phyloP scores from a whole-genome alignment of 2,888 invertebrate species.

The Tinea pellionella region DNA sequence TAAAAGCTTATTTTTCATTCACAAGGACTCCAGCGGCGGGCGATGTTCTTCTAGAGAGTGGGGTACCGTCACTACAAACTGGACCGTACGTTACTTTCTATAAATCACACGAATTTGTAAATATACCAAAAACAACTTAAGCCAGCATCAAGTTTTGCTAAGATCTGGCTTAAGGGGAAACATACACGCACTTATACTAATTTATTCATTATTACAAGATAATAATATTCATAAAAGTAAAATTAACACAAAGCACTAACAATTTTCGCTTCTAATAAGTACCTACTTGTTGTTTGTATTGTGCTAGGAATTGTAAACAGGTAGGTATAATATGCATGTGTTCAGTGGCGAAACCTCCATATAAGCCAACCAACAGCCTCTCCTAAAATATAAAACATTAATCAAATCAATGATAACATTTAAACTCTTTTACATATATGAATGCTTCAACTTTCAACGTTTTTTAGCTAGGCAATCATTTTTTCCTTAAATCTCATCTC shows the following conservation, averaged over 20 bases:
- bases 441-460: no score
- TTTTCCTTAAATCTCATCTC: no score
- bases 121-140: background rate
- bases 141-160: background rate
- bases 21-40: conserved; percentile 60
- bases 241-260: background rate
- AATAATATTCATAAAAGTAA: background rate
- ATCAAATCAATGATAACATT: no score
- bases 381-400: no score
- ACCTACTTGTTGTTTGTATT: no score
- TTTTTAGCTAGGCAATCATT: no score
- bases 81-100: conserved; percentile 9
- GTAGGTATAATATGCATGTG: no score
- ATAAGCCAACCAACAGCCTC: no score
- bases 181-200: background rate
- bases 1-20: background rate
- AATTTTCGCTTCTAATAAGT: background rate
- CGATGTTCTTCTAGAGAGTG: conserved; percentile 59
- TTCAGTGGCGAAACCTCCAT: no score
- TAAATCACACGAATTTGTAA: background rate
- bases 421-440: no score
- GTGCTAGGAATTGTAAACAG: no score
- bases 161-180: no score
- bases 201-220: background rate
- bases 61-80: conserved; percentile 21